phyloP scores from a whole-genome alignment of 2,888 invertebrate species.

The Amblyjoppa proteus region DNA sequence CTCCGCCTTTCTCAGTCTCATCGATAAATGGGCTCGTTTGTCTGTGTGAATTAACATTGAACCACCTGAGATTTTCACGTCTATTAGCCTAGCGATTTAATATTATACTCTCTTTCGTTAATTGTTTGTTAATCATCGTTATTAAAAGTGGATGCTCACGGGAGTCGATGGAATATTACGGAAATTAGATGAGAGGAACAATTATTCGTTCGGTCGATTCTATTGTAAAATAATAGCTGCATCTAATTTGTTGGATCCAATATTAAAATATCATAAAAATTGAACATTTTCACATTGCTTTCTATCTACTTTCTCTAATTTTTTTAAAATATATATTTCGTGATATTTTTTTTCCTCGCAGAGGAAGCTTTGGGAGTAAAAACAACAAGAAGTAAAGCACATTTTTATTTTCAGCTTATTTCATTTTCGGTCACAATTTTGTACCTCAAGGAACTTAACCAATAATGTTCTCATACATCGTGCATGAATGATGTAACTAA shows the following conservation, averaged over 20 bases:
- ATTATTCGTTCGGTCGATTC: background rate
- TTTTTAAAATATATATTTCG: background rate
- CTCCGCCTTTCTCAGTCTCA: slow-evolving; percentile 11
- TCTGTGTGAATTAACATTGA: slow-evolving; percentile 48
- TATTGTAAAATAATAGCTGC: background rate
- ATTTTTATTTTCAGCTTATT: too few species aligned
- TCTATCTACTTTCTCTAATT: background rate
- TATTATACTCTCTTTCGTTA: slow-evolving; percentile 1
- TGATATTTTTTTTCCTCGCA: background rate
- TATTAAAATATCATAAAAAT: background rate
- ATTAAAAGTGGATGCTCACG: background rate
- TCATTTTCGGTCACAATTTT: background rate
- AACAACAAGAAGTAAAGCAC: too few species aligned
- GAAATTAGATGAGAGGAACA: background rate
- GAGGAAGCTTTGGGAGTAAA: too few species aligned
- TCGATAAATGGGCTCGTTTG: slow-evolving; percentile 54
- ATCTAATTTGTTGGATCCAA: background rate
- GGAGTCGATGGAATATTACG: background rate
- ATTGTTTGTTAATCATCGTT: slow-evolving; percentile 3
- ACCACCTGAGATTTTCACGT: slow-evolving; percentile 19
- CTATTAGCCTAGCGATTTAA: slow-evolving; percentile 7
- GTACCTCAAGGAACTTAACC: background rate
- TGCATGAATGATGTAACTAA: too few species aligned
- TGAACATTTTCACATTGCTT: background rate
- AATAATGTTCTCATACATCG: too few species aligned